These are phyloP conservation scores for Drosophila cyrtoloma DNA, from an alignment of 2,888 invertebrate genomes.

Conservation along the genomic window DNA sequence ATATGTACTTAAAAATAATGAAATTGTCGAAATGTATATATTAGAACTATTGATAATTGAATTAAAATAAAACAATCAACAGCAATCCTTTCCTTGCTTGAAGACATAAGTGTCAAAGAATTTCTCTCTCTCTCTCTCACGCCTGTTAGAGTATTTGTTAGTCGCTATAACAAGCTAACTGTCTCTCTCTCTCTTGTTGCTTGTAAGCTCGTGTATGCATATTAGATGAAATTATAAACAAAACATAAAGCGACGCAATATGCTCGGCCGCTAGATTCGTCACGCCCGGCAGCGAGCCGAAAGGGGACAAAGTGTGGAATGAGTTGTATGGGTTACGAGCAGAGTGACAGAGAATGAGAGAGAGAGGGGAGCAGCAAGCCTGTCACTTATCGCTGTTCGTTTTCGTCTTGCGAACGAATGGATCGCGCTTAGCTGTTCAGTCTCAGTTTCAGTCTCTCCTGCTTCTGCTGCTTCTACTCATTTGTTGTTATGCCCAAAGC, in stretches of 20 bases:
- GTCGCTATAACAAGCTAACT: background rate
- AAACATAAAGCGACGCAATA: conserved; percentile 73
- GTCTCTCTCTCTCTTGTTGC: background rate
- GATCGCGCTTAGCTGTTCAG: conserved; percentile 36
- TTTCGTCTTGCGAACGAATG: conserved; percentile 44
- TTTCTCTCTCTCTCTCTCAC: background rate
- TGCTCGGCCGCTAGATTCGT: conserved; percentile 67
- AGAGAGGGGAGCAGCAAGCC: conserved; percentile 1
- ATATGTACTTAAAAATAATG: background rate
- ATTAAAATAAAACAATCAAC: background rate
- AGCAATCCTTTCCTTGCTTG: background rate
- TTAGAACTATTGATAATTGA: background rate
- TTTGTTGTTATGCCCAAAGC: conserved; percentile 72
- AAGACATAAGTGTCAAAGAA: background rate
- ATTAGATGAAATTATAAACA: conserved; percentile 81
- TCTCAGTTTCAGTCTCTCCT: conserved; percentile 4
- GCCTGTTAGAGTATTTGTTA: conserved; percentile 8
- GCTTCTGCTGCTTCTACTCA: conserved; percentile 25
- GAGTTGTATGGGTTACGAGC: conserved; percentile 7
- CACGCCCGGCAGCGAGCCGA: conserved; percentile 61
- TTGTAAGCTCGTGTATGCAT: conserved; percentile 61
- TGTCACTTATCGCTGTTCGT: conserved; percentile 55
- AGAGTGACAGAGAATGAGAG: background rate
- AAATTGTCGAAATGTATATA: background rate
- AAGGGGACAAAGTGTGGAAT: conserved; percentile 22